Conservation (phyloP, 1,140 invertebrate species). For the Apis florea region DNA sequence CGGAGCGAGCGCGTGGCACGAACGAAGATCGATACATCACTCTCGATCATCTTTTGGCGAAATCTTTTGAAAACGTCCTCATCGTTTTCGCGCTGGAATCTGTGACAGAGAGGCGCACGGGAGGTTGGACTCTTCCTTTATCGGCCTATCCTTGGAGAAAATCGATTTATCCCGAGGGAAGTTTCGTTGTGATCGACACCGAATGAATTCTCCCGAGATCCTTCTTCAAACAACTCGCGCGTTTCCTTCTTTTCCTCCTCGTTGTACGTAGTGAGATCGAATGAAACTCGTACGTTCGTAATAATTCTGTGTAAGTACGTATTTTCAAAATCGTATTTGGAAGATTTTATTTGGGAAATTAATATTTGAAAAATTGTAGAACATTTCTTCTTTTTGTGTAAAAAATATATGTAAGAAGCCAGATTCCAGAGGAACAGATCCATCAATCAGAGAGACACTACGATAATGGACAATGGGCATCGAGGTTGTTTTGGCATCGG, state of each 20-base stretch:
- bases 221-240: not conserved
- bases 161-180: slow-evolving; percentile 16
- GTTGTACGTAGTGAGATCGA: too few relatives aligned
- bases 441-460: slow-evolving; percentile 71
- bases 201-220: slow-evolving; percentile 28
- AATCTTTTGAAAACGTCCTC: slow-evolving; percentile 29
- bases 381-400: not conserved
- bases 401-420: not conserved
- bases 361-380: too few relatives aligned
- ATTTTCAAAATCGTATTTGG: too few relatives aligned
- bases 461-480: slow-evolving; percentile 62
- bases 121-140: slow-evolving; percentile 19
- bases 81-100: slow-evolving; percentile 25
- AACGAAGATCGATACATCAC: slow-evolving; percentile 62
- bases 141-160: slow-evolving; percentile 6
- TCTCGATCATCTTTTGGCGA: slow-evolving; percentile 61
- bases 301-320: too few relatives aligned
- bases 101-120: slow-evolving; percentile 22
- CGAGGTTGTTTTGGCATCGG: slow-evolving; percentile 76
- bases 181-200: not conserved
- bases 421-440: not conserved
- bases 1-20: slow-evolving; percentile 23
- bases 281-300: too few relatives aligned
- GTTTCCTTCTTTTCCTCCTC: not conserved
- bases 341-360: too few relatives aligned